Base-by-base conservation (phyloP, 2,888 invertebrate genomes). In the Octodonta nipae region DNA sequence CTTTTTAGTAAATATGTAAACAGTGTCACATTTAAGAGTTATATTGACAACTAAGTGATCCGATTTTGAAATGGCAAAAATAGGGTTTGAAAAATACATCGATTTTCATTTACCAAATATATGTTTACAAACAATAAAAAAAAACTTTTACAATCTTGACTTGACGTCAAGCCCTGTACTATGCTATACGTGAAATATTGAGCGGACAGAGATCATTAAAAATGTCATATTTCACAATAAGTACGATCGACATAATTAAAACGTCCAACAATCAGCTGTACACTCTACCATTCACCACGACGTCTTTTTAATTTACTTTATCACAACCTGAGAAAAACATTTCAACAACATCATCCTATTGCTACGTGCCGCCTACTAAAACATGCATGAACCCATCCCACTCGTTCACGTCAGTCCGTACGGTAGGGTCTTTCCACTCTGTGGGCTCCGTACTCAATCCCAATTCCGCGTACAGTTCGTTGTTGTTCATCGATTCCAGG, bases 401-500 rank as follows among this genome's bases (percentile, higher is more conserved):
- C 44, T 69, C 69, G 42, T 64, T 66, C 7, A 8, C 6, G 26
- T 65, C 63, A 30, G 59, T 55, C 40, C 63, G 54, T 17, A 54
- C 46, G 10, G 22, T 22, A 10, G 45, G 67, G 59, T 58, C 71
- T 65, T 49, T 78, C 78, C 66, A 76, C 68, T 62, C 73, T 5
- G 37, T 32, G 29, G 40, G 42, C 28, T 41, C 41, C 30, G 34
- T 40, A 36, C 61, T 73, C 66, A 50, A 63, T 58, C 77, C 78
- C 47, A 82, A 65, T 65, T 84, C 83, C 60, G 60, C 60, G 60
- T 78, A 78, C 46, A 83, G 66, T 66, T 85, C 83, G 63, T 82
- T 83, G 65, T 81, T 78, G 56, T 78, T 78, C 28, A 78, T 61
- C 43, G 84, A 83, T 63, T 86, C 86, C 35, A 86, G 68, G 56